Evolutionary conservation across 1,140 invertebrate species (phyloP).

Genomic region (Adelges cooleyi): DNA sequence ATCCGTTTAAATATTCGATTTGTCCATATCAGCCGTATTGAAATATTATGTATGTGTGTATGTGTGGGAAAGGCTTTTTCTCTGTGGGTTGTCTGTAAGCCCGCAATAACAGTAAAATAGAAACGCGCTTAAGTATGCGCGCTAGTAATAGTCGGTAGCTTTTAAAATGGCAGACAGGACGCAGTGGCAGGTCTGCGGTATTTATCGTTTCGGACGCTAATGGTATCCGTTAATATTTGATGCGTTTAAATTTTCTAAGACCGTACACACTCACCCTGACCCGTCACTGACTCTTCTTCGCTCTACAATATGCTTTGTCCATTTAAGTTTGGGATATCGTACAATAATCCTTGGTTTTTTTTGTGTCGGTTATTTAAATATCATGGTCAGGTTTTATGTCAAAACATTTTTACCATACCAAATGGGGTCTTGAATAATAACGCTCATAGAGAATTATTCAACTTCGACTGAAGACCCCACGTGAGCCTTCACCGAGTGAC

Average conservation of each 20-base stretch:
- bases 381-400: too few relatives aligned
- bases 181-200: background rate
- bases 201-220: slow-evolving; percentile 8
- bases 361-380: too few relatives aligned
- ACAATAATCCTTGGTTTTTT: too few relatives aligned
- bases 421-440: too few relatives aligned
- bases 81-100: background rate
- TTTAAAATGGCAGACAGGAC: background rate
- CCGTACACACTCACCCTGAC: background rate
- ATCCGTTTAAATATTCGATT: background rate
- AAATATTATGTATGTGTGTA: background rate
- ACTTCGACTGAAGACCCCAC: too few relatives aligned
- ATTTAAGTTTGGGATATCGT: too few relatives aligned
- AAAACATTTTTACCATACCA: too few relatives aligned
- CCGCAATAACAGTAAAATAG: background rate
- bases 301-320: too few relatives aligned
- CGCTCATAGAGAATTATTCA: too few relatives aligned
- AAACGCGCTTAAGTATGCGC: background rate
- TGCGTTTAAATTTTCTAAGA: slow-evolving; percentile 10
- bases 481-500: too few relatives aligned
- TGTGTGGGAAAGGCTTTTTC: background rate
- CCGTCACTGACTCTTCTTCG: background rate
- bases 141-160: background rate
- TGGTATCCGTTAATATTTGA: slow-evolving; percentile 22
- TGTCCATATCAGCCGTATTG: background rate